phyloP scores from a whole-genome alignment of 2,888 invertebrate species.

The Lycocerus yunnanus region DNA sequence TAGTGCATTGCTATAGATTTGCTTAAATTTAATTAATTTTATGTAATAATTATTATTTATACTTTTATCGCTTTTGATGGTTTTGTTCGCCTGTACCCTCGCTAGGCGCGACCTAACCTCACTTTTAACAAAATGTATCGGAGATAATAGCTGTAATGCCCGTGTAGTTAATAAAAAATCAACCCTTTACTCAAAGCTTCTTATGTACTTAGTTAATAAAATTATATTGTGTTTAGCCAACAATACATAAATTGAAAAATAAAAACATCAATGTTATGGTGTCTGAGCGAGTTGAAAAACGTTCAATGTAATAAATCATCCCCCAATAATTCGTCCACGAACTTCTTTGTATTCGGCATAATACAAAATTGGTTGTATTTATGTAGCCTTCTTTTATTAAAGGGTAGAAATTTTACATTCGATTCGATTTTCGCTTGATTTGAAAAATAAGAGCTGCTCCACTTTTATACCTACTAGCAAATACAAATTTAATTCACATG shows the following conservation, averaged over 20 bases:
- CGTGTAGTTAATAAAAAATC: not conserved
- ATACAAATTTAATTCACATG: conserved; percentile 16
- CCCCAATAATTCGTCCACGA: conserved; percentile 8
- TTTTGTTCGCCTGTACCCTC: no score
- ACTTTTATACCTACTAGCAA: not conserved
- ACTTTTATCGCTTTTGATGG: no score
- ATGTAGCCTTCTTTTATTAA: conserved; percentile 18
- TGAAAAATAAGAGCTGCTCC: conserved; percentile 26
- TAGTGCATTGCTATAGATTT: no score
- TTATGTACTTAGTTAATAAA: not conserved
- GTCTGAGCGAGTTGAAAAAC: conserved; percentile 14
- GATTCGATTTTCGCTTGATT: conserved; percentile 27
- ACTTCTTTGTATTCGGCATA: conserved; percentile 20
- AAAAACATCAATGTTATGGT: conserved; percentile 16
- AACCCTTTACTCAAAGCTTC: not conserved
- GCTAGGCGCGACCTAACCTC: not conserved
- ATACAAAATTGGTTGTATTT: conserved; percentile 22
- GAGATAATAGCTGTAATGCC: not conserved
- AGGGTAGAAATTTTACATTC: conserved; percentile 27
- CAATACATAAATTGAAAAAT: not conserved
- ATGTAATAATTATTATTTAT: no score
- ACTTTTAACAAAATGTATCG: not conserved
- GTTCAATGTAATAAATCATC: conserved; percentile 11
- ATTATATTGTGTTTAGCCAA: conserved; percentile 4
- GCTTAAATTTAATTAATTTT: no score